A percentile compares a stretch with the other conserved stretches of the same genome.
These are phyloP conservation scores for Macrostomum cliftonense DNA, from an alignment of 2,888 invertebrate species.

Conservation along the genomic window DNA sequence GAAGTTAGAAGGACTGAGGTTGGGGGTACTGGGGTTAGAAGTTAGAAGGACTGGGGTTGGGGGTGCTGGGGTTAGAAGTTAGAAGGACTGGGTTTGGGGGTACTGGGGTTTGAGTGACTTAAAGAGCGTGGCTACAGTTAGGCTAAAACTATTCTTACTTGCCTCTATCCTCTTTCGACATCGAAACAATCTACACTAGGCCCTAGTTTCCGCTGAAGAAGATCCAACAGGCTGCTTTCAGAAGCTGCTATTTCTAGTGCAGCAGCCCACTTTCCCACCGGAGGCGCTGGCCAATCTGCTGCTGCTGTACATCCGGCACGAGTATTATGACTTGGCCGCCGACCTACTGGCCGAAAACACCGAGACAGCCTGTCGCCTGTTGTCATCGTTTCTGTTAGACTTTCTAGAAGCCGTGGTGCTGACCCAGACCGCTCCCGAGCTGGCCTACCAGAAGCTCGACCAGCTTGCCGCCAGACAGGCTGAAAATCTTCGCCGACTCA, in stretches of 20 bases:
- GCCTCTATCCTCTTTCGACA: too few species aligned
- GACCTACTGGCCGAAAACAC: background rate
- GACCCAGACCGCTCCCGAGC: background rate
- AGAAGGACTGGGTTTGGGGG: too few species aligned
- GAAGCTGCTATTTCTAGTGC: slow-evolving; percentile 72
- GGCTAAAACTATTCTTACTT: too few species aligned
- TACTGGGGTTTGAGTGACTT: too few species aligned
- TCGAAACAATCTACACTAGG: too few species aligned
- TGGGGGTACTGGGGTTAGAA: too few species aligned
- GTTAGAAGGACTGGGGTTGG: too few species aligned
- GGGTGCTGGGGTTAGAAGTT: too few species aligned
- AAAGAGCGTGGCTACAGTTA: too few species aligned
- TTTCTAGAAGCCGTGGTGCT: background rate
- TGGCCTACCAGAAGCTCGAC: background rate
- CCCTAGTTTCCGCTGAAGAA: slow-evolving; percentile 66
- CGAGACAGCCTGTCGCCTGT: background rate
- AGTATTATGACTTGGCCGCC: slow-evolving; percentile 47
- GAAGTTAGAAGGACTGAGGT: too few species aligned
- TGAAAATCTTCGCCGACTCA: background rate
- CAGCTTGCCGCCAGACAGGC: background rate
- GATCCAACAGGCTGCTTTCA: slow-evolving; percentile 82
- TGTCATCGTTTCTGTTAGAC: background rate
- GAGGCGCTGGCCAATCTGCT: slow-evolving; percentile 91
- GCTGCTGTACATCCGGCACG: slow-evolving; percentile 81
- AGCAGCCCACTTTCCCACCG: slow-evolving; percentile 84